These are phyloP conservation scores for Numenius phaeopus DNA, from an alignment of 2,797 vertebrate genomes.

Conservation along the genomic window DNA sequence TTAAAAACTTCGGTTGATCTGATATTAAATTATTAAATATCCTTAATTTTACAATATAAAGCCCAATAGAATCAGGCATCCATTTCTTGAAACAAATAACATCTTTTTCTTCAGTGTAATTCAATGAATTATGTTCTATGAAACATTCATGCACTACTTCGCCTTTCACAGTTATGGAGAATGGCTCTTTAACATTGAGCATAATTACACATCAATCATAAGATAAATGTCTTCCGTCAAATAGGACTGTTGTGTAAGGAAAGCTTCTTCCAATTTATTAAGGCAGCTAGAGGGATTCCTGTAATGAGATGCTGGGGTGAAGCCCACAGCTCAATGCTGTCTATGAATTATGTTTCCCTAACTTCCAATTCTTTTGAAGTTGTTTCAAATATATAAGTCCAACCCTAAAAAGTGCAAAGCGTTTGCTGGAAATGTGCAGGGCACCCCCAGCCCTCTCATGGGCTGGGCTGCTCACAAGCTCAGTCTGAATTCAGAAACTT, in stretches of 20 bases:
- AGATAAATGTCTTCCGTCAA: neutral
- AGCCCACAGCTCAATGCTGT: neutral
- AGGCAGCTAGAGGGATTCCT: neutral
- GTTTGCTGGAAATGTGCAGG: neutral
- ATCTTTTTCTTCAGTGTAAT: neutral
- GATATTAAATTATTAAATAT: neutral
- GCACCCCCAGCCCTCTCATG: neutral
- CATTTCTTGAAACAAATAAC: neutral
- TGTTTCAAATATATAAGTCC: neutral
- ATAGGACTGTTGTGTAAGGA: neutral
- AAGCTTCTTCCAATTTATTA: neutral
- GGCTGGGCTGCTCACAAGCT: neutral
- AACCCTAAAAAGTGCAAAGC: neutral
- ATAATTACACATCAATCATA: neutral
- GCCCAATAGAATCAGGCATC: neutral
- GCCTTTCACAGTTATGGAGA: neutral
- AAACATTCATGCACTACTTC: neutral
- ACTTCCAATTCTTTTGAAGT: neutral
- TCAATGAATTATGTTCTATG: neutral
- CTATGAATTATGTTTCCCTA: neutral
- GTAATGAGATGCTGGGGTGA: neutral
- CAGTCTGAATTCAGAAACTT: neutral
- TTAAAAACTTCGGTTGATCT: neutral
- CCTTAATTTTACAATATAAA: neutral
- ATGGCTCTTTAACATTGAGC: neutral